A percentile compares a stretch with the other conserved stretches of the same genome.
phyloP scores from a whole-genome alignment of 1,140 invertebrate genomes.

The Thalassaphorura encarpata region DNA sequence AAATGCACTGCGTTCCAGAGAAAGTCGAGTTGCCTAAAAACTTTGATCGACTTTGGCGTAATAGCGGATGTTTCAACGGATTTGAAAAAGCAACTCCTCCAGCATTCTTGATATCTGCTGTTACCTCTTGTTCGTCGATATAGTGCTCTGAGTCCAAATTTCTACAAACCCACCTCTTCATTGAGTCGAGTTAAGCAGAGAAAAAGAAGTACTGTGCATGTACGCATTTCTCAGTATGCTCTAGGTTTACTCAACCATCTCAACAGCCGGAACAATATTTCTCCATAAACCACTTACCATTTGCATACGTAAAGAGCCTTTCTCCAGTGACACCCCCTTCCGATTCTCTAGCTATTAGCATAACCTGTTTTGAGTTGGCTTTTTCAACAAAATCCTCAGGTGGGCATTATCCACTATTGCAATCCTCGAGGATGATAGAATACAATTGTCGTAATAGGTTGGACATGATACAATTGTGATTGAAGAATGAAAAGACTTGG shows the following conservation, averaged over 20 bases:
- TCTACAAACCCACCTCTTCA: neutral
- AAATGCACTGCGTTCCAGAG: too few relatives aligned
- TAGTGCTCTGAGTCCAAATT: neutral
- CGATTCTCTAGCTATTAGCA: too few relatives aligned
- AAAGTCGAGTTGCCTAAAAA: constrained; percentile 25
- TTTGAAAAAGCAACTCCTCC: constrained; percentile 25
- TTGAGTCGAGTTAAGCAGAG: constrained; percentile 2
- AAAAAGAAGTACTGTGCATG: neutral
- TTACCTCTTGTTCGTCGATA: too few relatives aligned
- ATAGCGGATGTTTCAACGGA: constrained; percentile 33
- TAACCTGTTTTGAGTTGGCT: too few relatives aligned
- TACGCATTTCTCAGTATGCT: constrained; percentile 18
- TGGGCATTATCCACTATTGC: constrained; percentile 12
- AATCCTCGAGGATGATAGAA: neutral
- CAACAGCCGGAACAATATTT: constrained; percentile 30
- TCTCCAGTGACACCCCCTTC: constrained; percentile 1
- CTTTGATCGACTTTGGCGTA: constrained; percentile 35
- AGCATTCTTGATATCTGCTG: constrained; percentile 18
- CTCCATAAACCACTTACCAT: constrained; percentile 32
- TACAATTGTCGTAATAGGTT: neutral
- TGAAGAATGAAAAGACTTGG: too few relatives aligned
- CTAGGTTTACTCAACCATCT: neutral
- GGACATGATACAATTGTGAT: too few relatives aligned
- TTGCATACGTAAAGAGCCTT: constrained; percentile 26
- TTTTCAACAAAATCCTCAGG: constrained; percentile 31